Evolutionary conservation across 2,113 vertebrate genomes (phyloP), one percentile per base, ranked within the genome.

Genomic region (Sebastes schlegelii): DNA sequence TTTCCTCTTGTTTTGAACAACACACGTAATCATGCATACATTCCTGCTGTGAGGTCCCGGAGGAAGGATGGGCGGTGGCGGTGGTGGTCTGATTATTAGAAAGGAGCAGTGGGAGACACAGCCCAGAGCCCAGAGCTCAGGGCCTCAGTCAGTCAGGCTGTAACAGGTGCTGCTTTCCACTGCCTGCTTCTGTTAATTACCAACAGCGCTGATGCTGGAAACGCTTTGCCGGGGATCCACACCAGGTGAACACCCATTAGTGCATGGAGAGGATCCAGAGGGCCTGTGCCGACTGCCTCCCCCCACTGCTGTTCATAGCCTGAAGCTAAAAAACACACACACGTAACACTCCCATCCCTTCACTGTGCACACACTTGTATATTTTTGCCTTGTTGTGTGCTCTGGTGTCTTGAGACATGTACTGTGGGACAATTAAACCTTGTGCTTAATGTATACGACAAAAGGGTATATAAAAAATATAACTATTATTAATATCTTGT

Each of bases 131-230:
- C 73, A 78, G 87, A 86, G 87, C 89, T 82, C 73, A 70, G 88
- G 77, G 86, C 90, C 88, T 89, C 91, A 89, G 92, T 87, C 91
- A 85, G 86, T 89, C 87, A 79, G 69, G 74, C 85, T 77, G 83
- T 86, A 95, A 92, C 94, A 94, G 93, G 93, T 95, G 93, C 88
- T 88, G 72, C 88, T 94, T 95, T 95, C 93, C 94, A 93, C 90
- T 90, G 82, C 79, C 89, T 95, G 94, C 91, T 81, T 91, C 91
- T 92, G 91, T 94, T 95, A 94, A 95, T 95, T 95, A 94, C 91
- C 90, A 93, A 90, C 89, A 92, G 88, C 73, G 82, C 88, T 34
- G 64, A 61, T 72, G 79, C 67, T 90, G 90, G 72, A 87, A 89
- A 86, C 69, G 68, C 83, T 93, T 88, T 86, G 74, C 86, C 34